Conservation (phyloP, 1,140 invertebrate species). For the Dinoponera quadriceps region DNA sequence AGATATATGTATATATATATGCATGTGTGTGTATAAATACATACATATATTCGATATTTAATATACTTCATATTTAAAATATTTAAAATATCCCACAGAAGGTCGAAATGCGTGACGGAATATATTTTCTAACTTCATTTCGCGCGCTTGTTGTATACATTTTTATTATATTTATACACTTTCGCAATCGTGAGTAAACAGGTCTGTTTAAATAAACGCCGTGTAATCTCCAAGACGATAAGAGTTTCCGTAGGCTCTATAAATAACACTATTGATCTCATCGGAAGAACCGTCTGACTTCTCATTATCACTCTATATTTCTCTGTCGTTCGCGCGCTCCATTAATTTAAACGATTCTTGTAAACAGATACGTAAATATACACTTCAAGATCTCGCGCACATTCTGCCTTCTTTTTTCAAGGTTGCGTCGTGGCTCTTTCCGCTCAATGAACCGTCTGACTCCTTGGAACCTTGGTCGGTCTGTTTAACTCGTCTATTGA, state of each 20-base stretch:
- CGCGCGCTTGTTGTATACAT: not conserved
- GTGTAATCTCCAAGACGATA: not conserved
- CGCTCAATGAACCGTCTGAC: not conserved
- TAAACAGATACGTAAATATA: not conserved
- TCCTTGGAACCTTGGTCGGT: not conserved
- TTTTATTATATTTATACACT: not conserved
- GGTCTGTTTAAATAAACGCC: not conserved
- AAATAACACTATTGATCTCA: not conserved
- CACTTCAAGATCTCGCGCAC: not conserved
- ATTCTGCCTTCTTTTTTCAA: not conserved
- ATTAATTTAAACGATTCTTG: slow-evolving; percentile 17
- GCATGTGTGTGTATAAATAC: too few species aligned
- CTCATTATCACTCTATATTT: not conserved
- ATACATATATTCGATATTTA: too few species aligned
- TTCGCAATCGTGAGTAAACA: not conserved
- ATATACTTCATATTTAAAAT: too few species aligned
- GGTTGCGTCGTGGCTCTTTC: not conserved
- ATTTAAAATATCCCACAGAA: too few species aligned
- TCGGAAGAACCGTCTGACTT: not conserved
- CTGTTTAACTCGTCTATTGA: not conserved
- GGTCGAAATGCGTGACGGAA: too few species aligned
- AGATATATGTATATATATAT: too few species aligned
- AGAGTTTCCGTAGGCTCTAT: not conserved
- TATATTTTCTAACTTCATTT: not conserved
- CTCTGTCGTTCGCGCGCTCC: not conserved